These are phyloP conservation scores for Hirtodrosophila confusa DNA, from an alignment of 2,888 invertebrate genomes.

Conservation along the genomic window DNA sequence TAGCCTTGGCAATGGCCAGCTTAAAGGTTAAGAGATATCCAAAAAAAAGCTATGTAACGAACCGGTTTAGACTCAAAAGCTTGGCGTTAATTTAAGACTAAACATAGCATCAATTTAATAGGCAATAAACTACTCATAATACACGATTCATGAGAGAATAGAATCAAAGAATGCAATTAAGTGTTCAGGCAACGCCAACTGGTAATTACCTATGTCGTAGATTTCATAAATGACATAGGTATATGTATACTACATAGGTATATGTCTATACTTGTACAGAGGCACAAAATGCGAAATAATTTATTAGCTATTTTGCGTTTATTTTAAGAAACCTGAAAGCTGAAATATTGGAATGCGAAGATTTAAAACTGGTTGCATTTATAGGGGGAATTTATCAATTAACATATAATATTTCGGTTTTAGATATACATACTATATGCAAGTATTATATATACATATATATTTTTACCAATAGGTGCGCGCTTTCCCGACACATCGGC, in stretches of 20 bases:
- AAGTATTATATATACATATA: too few relatives aligned
- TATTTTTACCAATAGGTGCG: conserved; percentile 81
- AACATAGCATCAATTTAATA: conserved; percentile 28
- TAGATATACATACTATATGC: not conserved
- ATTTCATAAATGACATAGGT: conserved; percentile 8
- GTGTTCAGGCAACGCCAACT: conserved; percentile 18
- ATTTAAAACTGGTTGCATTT: conserved; percentile 52
- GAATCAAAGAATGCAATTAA: conserved; percentile 51
- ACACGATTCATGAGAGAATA: conserved; percentile 16
- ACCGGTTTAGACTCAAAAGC: conserved; percentile 38
- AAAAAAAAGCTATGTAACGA: conserved; percentile 14
- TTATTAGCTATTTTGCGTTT: conserved; percentile 18
- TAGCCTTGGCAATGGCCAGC: conserved; percentile 37
- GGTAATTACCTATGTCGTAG: conserved; percentile 17
- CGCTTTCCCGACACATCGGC: conserved; percentile 82
- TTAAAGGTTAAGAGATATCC: conserved; percentile 26
- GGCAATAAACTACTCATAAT: conserved; percentile 19
- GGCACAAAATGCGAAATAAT: conserved; percentile 8
- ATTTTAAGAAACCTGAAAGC: conserved; percentile 49
- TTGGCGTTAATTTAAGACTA: conserved; percentile 38
- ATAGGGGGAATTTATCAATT: conserved; percentile 1
- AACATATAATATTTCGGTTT: too few relatives aligned
- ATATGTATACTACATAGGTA: not conserved
- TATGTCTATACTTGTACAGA: conserved; percentile 3
- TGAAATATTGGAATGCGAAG: conserved; percentile 34